Conservation (phyloP, 2,888 invertebrate species). For the Monoplex corrugatus region DNA sequence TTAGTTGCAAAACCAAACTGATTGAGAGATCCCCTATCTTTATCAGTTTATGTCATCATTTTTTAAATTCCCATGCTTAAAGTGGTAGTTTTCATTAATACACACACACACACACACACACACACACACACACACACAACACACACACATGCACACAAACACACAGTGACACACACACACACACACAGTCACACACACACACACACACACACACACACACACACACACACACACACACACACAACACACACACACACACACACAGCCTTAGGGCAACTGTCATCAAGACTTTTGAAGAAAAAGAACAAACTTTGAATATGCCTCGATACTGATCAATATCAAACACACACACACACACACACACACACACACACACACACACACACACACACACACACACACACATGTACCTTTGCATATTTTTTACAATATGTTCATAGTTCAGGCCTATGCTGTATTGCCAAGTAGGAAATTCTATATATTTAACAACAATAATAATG, state of each 20-base stretch:
- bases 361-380: neutral
- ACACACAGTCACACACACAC: slow-evolving; percentile 2
- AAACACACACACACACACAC: neutral
- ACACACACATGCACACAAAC: slow-evolving; percentile 12
- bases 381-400: neutral
- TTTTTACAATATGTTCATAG: too few relatives aligned
- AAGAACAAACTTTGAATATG: neutral
- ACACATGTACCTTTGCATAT: too few relatives aligned
- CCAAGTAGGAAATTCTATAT: too few relatives aligned
- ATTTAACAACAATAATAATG: too few relatives aligned
- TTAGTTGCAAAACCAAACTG: too few relatives aligned
- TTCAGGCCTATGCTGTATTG: too few relatives aligned
- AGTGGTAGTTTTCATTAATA: too few relatives aligned
- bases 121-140: neutral
- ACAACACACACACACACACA: neutral
- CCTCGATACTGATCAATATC: too few relatives aligned
- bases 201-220: neutral
- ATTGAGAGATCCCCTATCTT: too few relatives aligned
- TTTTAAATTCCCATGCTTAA: too few relatives aligned
- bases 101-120: neutral
- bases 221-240: too few relatives aligned
- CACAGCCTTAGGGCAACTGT: neutral
- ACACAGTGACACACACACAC: neutral
- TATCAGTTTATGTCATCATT: too few relatives aligned
- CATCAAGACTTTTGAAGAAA: neutral